These are phyloP conservation scores for Monopis laevigella DNA, from an alignment of 2,888 invertebrate genomes.

Conservation along the genomic window DNA sequence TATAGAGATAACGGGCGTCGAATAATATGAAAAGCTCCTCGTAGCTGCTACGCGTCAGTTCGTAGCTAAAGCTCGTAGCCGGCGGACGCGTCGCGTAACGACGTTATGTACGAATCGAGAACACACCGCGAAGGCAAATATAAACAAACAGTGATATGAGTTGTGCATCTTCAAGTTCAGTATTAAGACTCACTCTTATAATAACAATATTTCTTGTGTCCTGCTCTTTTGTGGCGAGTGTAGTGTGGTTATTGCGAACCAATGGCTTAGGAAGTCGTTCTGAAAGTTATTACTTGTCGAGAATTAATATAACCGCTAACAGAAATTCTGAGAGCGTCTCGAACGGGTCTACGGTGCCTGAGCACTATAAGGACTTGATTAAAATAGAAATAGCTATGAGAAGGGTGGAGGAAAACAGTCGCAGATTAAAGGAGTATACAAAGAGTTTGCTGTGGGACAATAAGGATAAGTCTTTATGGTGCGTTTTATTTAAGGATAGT, in stretches of 20 bases:
- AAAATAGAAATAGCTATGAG: conserved; percentile 64
- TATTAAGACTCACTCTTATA: conserved; percentile 55
- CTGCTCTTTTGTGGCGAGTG: conserved; percentile 55
- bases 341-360: conserved; percentile 41
- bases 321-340: conserved; percentile 26
- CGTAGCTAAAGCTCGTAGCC: conserved; percentile 29
- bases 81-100: conserved; percentile 26
- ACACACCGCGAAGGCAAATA: conserved; percentile 44
- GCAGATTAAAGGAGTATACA: conserved; percentile 58
- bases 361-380: conserved; percentile 62
- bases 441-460: conserved; percentile 61
- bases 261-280: conserved; percentile 47
- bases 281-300: conserved; percentile 65
- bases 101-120: conserved; percentile 51
- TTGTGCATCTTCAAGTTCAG: conserved; percentile 53
- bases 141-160: conserved; percentile 66
- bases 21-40: conserved; percentile 17
- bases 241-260: conserved; percentile 55
- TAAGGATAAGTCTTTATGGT: conserved; percentile 61
- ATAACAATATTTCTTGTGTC: conserved; percentile 55
- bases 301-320: conserved; percentile 60
- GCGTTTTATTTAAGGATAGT: conserved; percentile 61
- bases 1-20: neutral
- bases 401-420: conserved; percentile 59
- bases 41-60: conserved; percentile 45